Base-by-base conservation (phyloP, 2,797 vertebrate genomes). In the Melanogrammus aeglefinus region DNA sequence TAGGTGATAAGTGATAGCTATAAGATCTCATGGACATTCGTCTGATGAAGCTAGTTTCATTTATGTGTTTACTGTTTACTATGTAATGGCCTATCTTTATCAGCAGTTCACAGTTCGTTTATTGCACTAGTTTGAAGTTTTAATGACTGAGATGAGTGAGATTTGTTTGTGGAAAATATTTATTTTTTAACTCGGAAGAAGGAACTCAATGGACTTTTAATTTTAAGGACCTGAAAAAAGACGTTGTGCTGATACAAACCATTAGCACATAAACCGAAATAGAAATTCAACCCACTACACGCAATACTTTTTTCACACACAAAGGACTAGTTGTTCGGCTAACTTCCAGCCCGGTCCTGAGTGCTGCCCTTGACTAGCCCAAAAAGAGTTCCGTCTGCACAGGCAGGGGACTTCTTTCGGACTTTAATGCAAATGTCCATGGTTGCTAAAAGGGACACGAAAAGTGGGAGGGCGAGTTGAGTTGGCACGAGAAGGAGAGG, bases 341-440 rank as follows among this genome's bases (percentile, higher is more conserved):
- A 41, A 69, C 44, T n/a, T 76, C 66, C 47, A n/a, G 57, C n/a
- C 16, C 4, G 57, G 24, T 47, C 6, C 80, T 31, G 77, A 63
- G 16, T 76, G 27, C 77, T 75, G 75, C 51, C 38, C 36, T 35
- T 74, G 81, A 78, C 74, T n/a, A 4, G 86, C 63, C n/a, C 84
- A 81, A 85, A 85, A 83, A 79, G 83, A 83, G 77, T 76, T 82
- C 78, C 81, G 76, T 78, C 39, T 12, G 70, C 75, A 78, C 79
- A 69, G 44, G 27, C 80, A 73, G 89, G 83, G 89, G 85, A 87
- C 86, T 85, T 84, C 33, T 84, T 86, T 82, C 83, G 75, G 76
- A 81, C 79, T 81, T 78, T 71, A 77, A 83, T 39, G 72, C 51
- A 77, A 77, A 77, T 79, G 80, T 76, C 70, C 51, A 81, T 70